Base-by-base conservation (phyloP, 2,888 invertebrate genomes). In the Petrolisthes cinctipes region DNA sequence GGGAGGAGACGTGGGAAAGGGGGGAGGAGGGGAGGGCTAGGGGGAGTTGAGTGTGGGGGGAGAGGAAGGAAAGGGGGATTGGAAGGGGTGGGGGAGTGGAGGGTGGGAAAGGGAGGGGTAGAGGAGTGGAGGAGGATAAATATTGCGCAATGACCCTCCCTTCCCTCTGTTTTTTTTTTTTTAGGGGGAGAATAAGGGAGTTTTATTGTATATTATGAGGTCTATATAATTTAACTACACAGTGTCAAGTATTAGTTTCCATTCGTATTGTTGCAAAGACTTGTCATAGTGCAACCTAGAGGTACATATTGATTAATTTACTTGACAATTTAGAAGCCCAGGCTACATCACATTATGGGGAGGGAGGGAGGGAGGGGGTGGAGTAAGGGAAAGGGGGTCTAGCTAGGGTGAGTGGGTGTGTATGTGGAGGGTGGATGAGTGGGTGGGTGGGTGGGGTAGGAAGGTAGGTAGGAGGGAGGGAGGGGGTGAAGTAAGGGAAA, bases 101-200 rank as follows among this genome's bases (percentile, higher is more conserved):
- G 78, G 54, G 54, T 17, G 5, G 7, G 78, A 56, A 78, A 56
- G 68, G 68, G 82, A 68, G 82, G 37, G 66, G 66, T 5, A 6
- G n/a, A 68, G 66, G 57, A 61, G 37, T 37, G 61, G 37, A 61
- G 80, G 80, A 81, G 80, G 80, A 81, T 81, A 81, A 81, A 53
- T 66, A 82, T 82, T 82, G 82, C 82, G 82, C 82, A 82, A 82
- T 68, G 82, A 82, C 82, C 82, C 82, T 82, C 82, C 71, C 68
- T 68, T 82, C 82, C 82, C 82, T 82, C 82, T 68, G 37, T 82
- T 82, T 82, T 37, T 37, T 37, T 37, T 37, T 37, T 37, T 37
- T 37, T 37, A 68, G 68, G 66, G 82, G 11, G 54, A 51, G 68
- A 71, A 71, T 3, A 71, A 7, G 71, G 7, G 71, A n/a, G 7